These are phyloP conservation scores for Spinus pinus DNA, from an alignment of 2,797 vertebrate genomes.

Conservation along the genomic window DNA sequence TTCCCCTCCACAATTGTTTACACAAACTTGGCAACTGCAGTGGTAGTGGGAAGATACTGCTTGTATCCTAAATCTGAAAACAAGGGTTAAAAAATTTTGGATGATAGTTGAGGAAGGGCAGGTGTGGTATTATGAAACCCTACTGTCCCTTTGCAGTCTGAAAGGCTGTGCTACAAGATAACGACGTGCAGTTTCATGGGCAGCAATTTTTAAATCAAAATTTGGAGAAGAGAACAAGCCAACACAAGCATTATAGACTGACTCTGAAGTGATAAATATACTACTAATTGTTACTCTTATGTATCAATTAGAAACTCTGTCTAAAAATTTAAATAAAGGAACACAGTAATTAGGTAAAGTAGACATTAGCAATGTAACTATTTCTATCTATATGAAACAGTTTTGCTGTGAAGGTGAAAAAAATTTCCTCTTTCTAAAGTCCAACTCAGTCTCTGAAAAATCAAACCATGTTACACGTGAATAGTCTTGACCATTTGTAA, in stretches of 20 bases:
- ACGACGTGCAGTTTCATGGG: accelerated
- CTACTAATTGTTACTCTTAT: background rate
- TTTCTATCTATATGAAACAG: background rate
- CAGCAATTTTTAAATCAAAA: background rate
- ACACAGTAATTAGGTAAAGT: background rate
- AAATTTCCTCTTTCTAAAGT: background rate
- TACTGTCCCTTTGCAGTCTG: background rate
- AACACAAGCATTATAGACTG: background rate
- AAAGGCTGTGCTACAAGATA: background rate
- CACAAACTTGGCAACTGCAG: background rate
- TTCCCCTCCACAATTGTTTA: background rate
- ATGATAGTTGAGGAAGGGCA: background rate
- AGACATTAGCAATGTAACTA: background rate
- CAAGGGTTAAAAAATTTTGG: background rate
- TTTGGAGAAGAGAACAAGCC: background rate
- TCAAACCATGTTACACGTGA: background rate
- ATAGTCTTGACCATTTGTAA: background rate
- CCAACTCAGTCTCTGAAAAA: background rate
- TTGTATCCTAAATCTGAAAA: background rate
- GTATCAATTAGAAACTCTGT: background rate
- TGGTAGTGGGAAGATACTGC: background rate
- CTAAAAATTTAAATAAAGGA: background rate
- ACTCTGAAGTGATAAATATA: background rate
- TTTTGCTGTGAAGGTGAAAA: background rate
- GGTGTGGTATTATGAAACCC: background rate